A percentile compares a stretch with the other conserved stretches of the same genome.
Evolutionary conservation across 2,797 vertebrate genomes (phyloP).

Genomic region (Neoniphon sammara): DNA sequence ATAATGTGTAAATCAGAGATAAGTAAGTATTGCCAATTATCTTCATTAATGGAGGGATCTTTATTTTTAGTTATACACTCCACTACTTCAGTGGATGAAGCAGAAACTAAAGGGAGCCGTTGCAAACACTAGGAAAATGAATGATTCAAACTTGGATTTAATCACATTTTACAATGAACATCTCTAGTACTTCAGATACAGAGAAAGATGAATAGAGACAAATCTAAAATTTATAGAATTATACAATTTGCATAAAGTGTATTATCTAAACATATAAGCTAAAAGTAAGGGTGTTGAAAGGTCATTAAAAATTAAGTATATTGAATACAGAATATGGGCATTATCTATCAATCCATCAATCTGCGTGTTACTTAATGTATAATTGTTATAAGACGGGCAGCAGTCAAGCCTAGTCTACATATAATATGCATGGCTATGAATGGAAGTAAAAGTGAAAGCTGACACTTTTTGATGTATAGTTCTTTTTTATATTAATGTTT

Average conservation of each 20-base stretch:
- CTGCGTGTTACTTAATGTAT: conserved; percentile 88
- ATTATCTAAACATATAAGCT: conserved; percentile 91
- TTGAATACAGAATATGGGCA: conserved; percentile 81
- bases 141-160: conserved; percentile 85
- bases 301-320: conserved; percentile 92
- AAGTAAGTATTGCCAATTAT: conserved; percentile 52
- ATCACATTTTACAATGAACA: conserved; percentile 85
- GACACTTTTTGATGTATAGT: conserved; percentile 93
- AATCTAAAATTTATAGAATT: conserved; percentile 99
- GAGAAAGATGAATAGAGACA: conserved; percentile 90
- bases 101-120: conserved; percentile 5
- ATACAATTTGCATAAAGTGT: conserved; percentile 94
- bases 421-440: conserved; percentile 91
- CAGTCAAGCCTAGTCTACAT: conserved; percentile 79
- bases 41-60: conserved; percentile 44
- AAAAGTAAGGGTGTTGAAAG: conserved; percentile 88
- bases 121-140: conserved; percentile 67
- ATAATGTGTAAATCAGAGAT: conserved; percentile 35
- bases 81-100: background rate
- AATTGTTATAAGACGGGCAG: conserved; percentile 91
- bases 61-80: conserved; percentile 33
- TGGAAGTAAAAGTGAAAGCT: conserved; percentile 86
- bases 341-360: conserved; percentile 93
- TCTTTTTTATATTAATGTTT: conserved; percentile 98
- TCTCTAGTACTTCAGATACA: conserved; percentile 77